These are phyloP conservation scores for Rhinopomastus cyanomelas DNA, from an alignment of 2,113 vertebrate species.

Conservation along the genomic window DNA sequence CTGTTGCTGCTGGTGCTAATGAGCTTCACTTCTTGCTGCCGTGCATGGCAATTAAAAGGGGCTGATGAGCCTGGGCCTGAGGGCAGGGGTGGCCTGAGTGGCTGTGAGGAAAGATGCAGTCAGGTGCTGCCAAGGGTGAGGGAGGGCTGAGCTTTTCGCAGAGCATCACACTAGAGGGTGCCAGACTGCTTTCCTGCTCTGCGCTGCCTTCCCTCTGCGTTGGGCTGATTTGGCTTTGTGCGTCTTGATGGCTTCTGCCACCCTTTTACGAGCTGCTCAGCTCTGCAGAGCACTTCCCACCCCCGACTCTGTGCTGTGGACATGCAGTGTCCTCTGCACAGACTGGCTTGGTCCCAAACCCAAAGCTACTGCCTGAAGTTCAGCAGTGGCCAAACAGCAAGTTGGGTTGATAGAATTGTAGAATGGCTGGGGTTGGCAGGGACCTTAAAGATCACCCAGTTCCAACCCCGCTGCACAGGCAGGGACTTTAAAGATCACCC, in stretches of 20 bases:
- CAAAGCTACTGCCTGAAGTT: not conserved
- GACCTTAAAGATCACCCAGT: no score
- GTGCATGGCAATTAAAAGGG: constrained; percentile 3
- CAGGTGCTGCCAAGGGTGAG: not conserved
- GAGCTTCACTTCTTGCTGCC: not conserved
- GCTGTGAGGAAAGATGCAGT: not conserved
- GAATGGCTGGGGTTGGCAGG: no score
- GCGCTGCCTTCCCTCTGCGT: not conserved
- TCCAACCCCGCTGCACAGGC: no score
- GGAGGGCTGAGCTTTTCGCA: not conserved
- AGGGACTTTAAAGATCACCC: no score
- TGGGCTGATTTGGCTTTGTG: not conserved
- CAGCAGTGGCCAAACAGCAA: not conserved
- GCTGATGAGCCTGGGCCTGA: not conserved
- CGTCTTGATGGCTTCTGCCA: not conserved
- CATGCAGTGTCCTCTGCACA: accelerated
- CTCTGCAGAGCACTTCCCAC: not conserved
- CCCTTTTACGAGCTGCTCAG: not conserved
- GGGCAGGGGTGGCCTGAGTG: not conserved
- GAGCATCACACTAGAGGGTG: constrained; percentile 62
- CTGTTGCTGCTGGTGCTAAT: not conserved
- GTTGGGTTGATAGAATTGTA: accelerated
- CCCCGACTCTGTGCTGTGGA: accelerated
- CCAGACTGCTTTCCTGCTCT: constrained; percentile 48
- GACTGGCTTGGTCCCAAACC: not conserved